Conservation (phyloP, 2,113 vertebrate species). For the Grus americana region DNA sequence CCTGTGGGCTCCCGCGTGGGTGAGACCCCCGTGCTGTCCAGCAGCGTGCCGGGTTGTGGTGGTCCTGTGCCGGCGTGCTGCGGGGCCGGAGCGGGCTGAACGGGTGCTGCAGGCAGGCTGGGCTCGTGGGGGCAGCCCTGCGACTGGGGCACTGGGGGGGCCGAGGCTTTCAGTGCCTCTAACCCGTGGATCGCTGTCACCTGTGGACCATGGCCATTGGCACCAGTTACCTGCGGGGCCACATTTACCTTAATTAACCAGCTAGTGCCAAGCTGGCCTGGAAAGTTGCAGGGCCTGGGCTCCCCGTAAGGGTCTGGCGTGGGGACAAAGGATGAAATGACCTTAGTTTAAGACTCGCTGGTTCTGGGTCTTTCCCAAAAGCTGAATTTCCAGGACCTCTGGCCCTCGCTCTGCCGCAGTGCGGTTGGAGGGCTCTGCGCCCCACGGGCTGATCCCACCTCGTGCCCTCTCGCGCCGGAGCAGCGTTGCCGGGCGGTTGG, state of each 20-base stretch:
- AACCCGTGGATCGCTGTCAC: background rate
- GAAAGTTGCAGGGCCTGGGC: rapidly evolving
- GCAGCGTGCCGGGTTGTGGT: rapidly evolving
- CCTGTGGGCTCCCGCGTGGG: background rate
- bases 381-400: background rate
- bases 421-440: rapidly evolving
- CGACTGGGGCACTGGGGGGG: background rate
- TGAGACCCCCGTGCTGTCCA: rapidly evolving
- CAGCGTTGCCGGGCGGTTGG: rapidly evolving
- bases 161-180: rapidly evolving
- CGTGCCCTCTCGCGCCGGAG: rapidly evolving
- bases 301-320: rapidly evolving
- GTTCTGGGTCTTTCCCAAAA: background rate
- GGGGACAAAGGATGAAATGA: background rate
- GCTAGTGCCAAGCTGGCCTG: rapidly evolving
- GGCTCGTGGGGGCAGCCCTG: rapidly evolving
- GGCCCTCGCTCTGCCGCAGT: rapidly evolving
- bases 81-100: background rate
- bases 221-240: background rate
- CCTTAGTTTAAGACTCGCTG: rapidly evolving
- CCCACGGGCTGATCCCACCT: rapidly evolving
- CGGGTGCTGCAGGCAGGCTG: background rate
- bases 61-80: rapidly evolving
- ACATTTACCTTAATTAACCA: background rate
- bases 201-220: background rate